Conservation (phyloP, 2,888 invertebrate genomes). For the Parnassius apollo region DNA sequence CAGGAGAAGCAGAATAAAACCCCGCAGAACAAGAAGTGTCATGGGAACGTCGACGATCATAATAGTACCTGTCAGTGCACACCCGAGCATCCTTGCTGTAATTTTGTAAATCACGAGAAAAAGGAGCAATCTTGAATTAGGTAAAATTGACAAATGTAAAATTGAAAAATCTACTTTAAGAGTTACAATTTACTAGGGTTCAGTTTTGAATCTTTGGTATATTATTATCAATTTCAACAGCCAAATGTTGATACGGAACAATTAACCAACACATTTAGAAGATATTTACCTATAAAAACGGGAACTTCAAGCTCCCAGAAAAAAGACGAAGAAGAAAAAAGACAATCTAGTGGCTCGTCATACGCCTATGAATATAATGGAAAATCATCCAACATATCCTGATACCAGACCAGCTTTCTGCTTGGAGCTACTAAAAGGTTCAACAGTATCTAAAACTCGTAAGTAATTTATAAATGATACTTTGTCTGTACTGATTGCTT, state of each 20-base stretch:
- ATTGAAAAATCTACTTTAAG: no score
- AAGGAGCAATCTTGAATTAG: background rate
- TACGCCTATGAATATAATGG: background rate
- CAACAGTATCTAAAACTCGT: background rate
- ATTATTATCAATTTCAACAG: no score
- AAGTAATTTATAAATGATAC: background rate
- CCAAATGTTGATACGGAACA: no score
- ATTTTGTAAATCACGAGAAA: constrained; percentile 11
- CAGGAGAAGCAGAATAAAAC: constrained; percentile 22
- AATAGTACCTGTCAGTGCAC: constrained; percentile 25
- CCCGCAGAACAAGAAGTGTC: constrained; percentile 17
- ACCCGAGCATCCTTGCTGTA: constrained; percentile 35
- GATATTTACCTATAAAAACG: no score
- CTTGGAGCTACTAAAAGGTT: constrained; percentile 8
- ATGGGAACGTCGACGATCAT: constrained; percentile 14
- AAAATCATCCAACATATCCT: background rate
- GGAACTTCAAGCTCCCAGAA: no score
- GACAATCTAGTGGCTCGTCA: background rate
- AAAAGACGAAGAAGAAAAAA: no score
- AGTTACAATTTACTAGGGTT: no score
- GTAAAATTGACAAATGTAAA: background rate
- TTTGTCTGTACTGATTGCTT: no score
- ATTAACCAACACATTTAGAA: no score
- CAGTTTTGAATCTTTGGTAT: no score
- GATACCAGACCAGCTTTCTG: background rate